Evolutionary conservation across 1,140 invertebrate species (phyloP), one percentile per base, ranked within the genome.

Genomic region (Eulimnadia texana): DNA sequence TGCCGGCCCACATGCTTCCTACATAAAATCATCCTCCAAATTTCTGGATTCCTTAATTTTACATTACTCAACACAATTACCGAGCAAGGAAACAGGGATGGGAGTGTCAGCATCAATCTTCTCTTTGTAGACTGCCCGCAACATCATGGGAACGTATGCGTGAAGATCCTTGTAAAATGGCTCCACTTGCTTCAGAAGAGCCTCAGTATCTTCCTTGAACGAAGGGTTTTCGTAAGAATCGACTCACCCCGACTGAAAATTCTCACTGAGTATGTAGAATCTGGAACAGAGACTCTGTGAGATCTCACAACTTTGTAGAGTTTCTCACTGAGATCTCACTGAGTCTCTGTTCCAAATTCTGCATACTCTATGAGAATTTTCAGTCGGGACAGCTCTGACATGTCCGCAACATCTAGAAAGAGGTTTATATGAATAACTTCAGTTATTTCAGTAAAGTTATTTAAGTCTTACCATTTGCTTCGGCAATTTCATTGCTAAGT

Each of bases 111-210:
- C 61, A 80, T 84, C 23, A 91, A 59, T 65, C 84, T 81, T 70
- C 6, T 57, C 55, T 3, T 87, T 87, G 68, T 90, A 90, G 51
- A 83, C 78, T 69, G 90, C 82, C 23, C 85, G 78, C 19, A 97
- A 76, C 70, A 86, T 86, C 61, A 83, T 80, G 24, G 92, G 78
- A 0, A 94, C 84, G 72, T 94, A 97, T 3, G 90, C 84, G 67
- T 96, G 93, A 0, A 97, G 73, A 60, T 88, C 79, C 63, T 90
- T 82, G 69, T 96, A 96, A 0, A 97, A 72, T 0, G 91, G 92
- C 53, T 82, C 81, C 16, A 95, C 80, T 72, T 85, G 80, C 64
- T 86, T 79, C 86, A 89, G 93, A 22, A 90, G 80, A 57, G 83
- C 80, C 59, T 89, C 85, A 22, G 92, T 71, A 66, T 93, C 88